Evolutionary conservation across 2,888 invertebrate genomes (phyloP).

Genomic region (Amblyteles armatorius): DNA sequence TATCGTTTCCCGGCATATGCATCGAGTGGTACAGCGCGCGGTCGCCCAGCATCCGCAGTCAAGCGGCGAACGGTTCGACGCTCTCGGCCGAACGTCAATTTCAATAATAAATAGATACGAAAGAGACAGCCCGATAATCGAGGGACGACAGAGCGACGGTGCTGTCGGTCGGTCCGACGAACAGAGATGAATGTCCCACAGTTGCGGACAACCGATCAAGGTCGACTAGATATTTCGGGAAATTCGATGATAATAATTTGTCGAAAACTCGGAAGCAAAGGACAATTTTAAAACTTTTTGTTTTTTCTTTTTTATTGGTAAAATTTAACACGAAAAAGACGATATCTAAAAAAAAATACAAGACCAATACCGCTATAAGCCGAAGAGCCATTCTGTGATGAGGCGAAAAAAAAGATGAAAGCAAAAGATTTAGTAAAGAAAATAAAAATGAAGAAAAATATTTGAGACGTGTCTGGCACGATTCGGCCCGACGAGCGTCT

Average conservation of each 20-base stretch:
- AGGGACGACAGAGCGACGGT: not conserved
- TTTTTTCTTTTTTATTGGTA: not conserved
- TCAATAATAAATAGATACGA: slow-evolving; percentile 34
- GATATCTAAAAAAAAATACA: too few relatives aligned
- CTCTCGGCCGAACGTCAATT: slow-evolving; percentile 44
- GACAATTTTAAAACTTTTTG: not conserved
- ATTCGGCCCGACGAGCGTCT: slow-evolving; percentile 3
- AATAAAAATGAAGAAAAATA: not conserved
- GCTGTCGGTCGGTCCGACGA: not conserved
- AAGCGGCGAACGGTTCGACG: slow-evolving; percentile 50
- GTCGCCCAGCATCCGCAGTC: slow-evolving; percentile 10
- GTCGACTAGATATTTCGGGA: not conserved
- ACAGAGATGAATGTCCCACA: not conserved
- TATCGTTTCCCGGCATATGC: slow-evolving; percentile 54
- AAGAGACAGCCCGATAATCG: slow-evolving; percentile 29
- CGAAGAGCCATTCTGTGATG: not conserved
- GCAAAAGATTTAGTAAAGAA: not conserved
- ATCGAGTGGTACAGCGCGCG: slow-evolving; percentile 8
- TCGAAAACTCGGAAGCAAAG: not conserved
- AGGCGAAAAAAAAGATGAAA: not conserved
- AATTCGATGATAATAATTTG: not conserved
- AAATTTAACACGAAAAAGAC: not conserved
- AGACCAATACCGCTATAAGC: not conserved
- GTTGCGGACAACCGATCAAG: not conserved
- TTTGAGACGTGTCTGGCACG: slow-evolving; percentile 10